Conservation (phyloP, 2,113 vertebrate genomes). For the Oncorhynchus keta region DNA sequence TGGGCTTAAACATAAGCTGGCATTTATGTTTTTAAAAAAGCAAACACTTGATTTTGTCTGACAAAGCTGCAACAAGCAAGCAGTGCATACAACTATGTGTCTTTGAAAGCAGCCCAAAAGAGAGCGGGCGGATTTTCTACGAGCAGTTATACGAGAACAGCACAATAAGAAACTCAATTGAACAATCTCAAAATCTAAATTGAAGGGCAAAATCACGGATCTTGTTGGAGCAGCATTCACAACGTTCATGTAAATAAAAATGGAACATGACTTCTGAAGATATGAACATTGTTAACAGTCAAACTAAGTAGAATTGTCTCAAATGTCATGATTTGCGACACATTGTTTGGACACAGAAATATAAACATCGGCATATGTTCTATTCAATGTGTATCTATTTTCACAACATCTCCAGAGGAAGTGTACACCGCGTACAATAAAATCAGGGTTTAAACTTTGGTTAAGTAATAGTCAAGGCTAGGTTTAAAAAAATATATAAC, state of each 20-base stretch:
- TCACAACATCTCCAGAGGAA: slow-evolving; percentile 70
- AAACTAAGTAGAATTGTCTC: slow-evolving; percentile 67
- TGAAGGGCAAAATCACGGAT: slow-evolving; percentile 16
- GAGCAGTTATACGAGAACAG: neutral
- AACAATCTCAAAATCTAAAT: neutral
- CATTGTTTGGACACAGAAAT: slow-evolving; percentile 71
- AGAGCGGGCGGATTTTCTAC: slow-evolving; percentile 12
- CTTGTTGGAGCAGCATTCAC: slow-evolving; percentile 59
- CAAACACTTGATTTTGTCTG: slow-evolving; percentile 19
- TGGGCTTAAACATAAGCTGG: slow-evolving; percentile 26
- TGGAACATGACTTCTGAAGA: slow-evolving; percentile 42
- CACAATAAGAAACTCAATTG: neutral
- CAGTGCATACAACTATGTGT: slow-evolving; percentile 27
- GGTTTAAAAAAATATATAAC: slow-evolving; percentile 80
- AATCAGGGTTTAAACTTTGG: slow-evolving; percentile 79
- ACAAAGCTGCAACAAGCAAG: slow-evolving; percentile 27
- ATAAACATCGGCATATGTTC: slow-evolving; percentile 71
- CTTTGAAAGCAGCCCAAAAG: slow-evolving; percentile 27
- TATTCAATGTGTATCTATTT: slow-evolving; percentile 71
- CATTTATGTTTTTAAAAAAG: slow-evolving; percentile 31
- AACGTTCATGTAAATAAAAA: slow-evolving; percentile 51
- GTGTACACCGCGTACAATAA: slow-evolving; percentile 67
- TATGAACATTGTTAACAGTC: slow-evolving; percentile 74
- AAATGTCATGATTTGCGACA: slow-evolving; percentile 65
- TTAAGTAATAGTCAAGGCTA: slow-evolving; percentile 82